Evolutionary conservation across 1,140 invertebrate genomes (phyloP).

Genomic region (Psix sp.): DNA sequence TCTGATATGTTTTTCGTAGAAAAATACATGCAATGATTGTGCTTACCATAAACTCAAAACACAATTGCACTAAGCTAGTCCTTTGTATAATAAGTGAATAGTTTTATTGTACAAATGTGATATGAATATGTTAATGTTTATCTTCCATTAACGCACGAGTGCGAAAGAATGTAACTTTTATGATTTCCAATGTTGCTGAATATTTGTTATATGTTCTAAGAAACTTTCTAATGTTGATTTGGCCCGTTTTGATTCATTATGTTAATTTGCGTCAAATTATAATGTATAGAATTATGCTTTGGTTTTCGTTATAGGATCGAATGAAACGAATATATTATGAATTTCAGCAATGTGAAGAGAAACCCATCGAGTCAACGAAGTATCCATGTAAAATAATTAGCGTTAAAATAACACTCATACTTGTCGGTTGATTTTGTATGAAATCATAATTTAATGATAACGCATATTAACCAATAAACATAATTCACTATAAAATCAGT

Average conservation of each 20-base stretch:
- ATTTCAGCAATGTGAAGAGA: slow-evolving; percentile 12
- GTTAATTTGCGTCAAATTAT: too few species aligned
- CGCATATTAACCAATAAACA: background rate
- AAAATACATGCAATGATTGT: slow-evolving; percentile 23
- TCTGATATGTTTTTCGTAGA: slow-evolving; percentile 27
- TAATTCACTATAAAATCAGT: background rate
- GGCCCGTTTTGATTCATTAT: too few species aligned
- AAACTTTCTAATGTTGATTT: too few species aligned
- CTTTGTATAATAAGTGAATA: slow-evolving; percentile 63
- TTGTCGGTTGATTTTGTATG: background rate
- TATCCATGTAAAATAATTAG: background rate
- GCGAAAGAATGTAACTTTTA: slow-evolving; percentile 8
- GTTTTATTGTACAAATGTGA: slow-evolving; percentile 73
- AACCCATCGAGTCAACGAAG: background rate
- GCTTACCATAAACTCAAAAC: slow-evolving; percentile 22
- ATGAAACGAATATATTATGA: slow-evolving; percentile 44
- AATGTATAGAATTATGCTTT: too few species aligned
- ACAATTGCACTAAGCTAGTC: slow-evolving; percentile 69
- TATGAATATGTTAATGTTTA: slow-evolving; percentile 59
- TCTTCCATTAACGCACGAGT: slow-evolving; percentile 15
- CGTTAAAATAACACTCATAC: background rate
- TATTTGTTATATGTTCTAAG: slow-evolving; percentile 43
- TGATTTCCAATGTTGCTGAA: slow-evolving; percentile 38
- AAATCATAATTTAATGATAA: too few species aligned
- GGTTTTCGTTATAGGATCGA: background rate